These are phyloP conservation scores for Rousettus madagascariensis DNA, from an alignment of 2,797 vertebrate genomes.

Conservation along the genomic window DNA sequence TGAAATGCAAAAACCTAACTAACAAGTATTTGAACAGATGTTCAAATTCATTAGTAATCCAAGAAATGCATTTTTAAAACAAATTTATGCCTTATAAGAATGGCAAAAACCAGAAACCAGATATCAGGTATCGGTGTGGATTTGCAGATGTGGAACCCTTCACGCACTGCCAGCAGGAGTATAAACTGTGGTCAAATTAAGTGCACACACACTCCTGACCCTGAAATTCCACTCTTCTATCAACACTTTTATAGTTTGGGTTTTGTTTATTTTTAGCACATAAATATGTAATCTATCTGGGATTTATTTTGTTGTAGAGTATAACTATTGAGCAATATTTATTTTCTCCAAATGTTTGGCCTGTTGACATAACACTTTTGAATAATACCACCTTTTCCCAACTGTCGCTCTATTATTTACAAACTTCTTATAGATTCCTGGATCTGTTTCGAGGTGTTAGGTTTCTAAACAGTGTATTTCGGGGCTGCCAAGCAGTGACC, in stretches of 20 bases:
- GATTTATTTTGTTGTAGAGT: constrained; percentile 48
- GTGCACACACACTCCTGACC: neutral
- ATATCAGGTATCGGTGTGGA: neutral
- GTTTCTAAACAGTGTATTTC: neutral
- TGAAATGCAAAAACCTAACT: neutral
- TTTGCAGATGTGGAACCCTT: neutral
- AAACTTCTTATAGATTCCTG: neutral
- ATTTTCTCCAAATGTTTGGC: constrained; percentile 47
- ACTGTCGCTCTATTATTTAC: neutral
- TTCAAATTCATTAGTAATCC: neutral
- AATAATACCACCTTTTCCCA: neutral
- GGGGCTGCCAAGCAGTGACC: neutral
- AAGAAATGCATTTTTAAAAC: neutral
- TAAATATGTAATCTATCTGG: constrained; percentile 47
- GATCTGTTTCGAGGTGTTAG: neutral
- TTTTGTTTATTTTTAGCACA: constrained; percentile 51
- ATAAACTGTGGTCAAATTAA: neutral
- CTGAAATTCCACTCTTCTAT: neutral
- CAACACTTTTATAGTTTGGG: neutral
- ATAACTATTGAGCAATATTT: constrained; percentile 55
- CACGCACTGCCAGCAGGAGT: neutral
- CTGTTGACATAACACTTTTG: constrained; percentile 1
- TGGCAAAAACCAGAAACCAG: neutral
- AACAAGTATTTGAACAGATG: neutral
- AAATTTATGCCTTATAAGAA: neutral